Conservation (phyloP, 2,113 vertebrate genomes). For the Galemys pyrenaicus region DNA sequence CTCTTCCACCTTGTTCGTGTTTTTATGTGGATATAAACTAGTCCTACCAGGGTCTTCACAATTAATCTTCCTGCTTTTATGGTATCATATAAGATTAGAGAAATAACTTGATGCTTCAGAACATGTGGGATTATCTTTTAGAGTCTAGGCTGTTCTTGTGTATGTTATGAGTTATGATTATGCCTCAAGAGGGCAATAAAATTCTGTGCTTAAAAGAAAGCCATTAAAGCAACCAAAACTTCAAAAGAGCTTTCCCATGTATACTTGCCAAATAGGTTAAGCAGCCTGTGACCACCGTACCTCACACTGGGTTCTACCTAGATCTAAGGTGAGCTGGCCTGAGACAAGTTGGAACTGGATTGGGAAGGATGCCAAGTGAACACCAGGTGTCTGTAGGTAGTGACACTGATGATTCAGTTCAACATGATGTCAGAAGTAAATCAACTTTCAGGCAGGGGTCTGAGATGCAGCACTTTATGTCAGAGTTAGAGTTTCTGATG, state of each 20-base stretch:
- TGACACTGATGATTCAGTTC: not conserved
- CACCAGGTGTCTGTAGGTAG: conserved; percentile 45
- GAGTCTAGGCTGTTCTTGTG: not conserved
- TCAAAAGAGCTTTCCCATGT: conserved; percentile 34
- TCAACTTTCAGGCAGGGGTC: not conserved
- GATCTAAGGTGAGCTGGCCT: not conserved
- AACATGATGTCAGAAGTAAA: conserved; percentile 13
- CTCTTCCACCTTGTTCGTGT: not conserved
- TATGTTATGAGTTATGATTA: conserved; percentile 56
- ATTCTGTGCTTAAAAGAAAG: conserved; percentile 57
- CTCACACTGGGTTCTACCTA: not conserved
- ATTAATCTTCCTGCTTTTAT: conserved; percentile 46
- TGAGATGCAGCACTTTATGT: not conserved
- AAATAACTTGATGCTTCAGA: conserved; percentile 6
- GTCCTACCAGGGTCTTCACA: not conserved
- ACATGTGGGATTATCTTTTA: conserved; percentile 49
- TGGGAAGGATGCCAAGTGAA: conserved; percentile 25
- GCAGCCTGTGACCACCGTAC: not conserved
- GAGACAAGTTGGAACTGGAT: conserved; percentile 7
- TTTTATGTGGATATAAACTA: conserved; percentile 55
- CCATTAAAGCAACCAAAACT: conserved; percentile 34
- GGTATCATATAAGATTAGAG: conserved; percentile 18
- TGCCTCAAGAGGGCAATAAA: conserved; percentile 65
- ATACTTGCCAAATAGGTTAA: conserved; percentile 43
- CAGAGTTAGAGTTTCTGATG: conserved; percentile 16